Conservation (phyloP, 1,140 invertebrate species). For the Macrocentrus cingulum region DNA sequence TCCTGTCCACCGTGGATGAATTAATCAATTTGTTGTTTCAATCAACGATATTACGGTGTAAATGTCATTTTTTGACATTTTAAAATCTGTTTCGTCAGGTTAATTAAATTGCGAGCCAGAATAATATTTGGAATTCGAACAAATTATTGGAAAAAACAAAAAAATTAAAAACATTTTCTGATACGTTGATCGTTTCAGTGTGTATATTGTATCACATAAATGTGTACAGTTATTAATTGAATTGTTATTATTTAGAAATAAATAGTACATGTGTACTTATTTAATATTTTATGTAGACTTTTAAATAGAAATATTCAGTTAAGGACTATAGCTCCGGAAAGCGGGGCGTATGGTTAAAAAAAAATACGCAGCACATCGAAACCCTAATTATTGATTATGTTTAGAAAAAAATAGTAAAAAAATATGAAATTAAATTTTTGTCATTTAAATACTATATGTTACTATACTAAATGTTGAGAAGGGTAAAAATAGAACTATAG, state of each 20-base stretch:
- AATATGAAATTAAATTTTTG: not conserved
- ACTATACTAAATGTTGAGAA: too few species aligned
- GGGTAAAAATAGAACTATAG: too few species aligned
- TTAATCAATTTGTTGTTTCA: conserved; percentile 25
- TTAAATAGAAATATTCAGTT: not conserved
- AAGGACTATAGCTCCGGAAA: too few species aligned
- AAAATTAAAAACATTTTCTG: not conserved
- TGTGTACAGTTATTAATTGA: conserved; percentile 29
- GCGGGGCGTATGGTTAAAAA: too few species aligned
- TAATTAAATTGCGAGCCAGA: not conserved
- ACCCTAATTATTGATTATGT: too few species aligned
- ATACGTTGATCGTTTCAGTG: conserved; percentile 6
- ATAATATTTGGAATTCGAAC: not conserved
- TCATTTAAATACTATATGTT: too few species aligned
- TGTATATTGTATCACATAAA: conserved; percentile 26
- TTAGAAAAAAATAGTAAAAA: too few species aligned
- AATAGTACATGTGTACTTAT: not conserved
- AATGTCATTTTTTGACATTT: too few species aligned
- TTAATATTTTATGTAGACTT: conserved; percentile 5
- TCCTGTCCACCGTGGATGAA: conserved; percentile 52
- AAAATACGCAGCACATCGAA: too few species aligned
- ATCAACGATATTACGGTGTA: too few species aligned
- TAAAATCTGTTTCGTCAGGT: not conserved
- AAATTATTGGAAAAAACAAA: not conserved
- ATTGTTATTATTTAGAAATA: conserved; percentile 30